Evolutionary conservation across 1,140 invertebrate genomes (phyloP).

Genomic region (Penaeus vannamei): DNA sequence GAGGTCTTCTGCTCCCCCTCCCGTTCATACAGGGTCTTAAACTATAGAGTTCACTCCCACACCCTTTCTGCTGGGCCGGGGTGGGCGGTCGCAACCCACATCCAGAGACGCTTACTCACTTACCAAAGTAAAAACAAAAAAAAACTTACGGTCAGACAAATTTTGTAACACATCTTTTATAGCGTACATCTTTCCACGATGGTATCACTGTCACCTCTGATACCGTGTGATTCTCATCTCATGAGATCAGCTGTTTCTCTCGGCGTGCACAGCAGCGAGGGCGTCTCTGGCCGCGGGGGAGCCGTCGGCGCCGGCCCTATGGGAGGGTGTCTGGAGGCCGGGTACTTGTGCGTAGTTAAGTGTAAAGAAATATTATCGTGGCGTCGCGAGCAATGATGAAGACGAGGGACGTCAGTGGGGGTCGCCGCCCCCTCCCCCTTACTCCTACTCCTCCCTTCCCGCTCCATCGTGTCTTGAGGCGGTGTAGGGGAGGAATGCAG

Average conservation of each 20-base stretch:
- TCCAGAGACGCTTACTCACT: neutral
- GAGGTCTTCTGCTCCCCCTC: constrained; percentile 32
- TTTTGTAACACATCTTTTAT: too few relatives aligned
- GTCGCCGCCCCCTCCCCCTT: too few relatives aligned
- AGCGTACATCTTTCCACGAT: too few relatives aligned
- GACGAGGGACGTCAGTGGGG: too few relatives aligned
- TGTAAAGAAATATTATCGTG: constrained; percentile 33
- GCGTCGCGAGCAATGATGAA: neutral
- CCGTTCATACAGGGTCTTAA: constrained; percentile 62
- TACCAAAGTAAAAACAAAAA: too few relatives aligned
- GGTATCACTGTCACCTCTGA: too few relatives aligned
- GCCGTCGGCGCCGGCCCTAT: neutral
- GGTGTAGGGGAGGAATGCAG: neutral
- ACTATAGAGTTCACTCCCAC: constrained; percentile 44
- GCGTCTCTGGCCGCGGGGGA: neutral
- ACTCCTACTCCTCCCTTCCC: too few relatives aligned
- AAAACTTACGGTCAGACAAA: too few relatives aligned
- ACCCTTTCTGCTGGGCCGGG: neutral
- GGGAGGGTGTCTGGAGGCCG: neutral
- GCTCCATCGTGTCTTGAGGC: neutral
- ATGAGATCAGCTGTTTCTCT: too few relatives aligned
- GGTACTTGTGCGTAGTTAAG: constrained; percentile 36
- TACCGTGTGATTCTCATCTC: too few relatives aligned
- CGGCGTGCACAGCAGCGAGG: neutral
- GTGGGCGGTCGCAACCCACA: neutral